Evolutionary conservation across 2,888 invertebrate species (phyloP).

Genomic region (Syrista parreyssii): DNA sequence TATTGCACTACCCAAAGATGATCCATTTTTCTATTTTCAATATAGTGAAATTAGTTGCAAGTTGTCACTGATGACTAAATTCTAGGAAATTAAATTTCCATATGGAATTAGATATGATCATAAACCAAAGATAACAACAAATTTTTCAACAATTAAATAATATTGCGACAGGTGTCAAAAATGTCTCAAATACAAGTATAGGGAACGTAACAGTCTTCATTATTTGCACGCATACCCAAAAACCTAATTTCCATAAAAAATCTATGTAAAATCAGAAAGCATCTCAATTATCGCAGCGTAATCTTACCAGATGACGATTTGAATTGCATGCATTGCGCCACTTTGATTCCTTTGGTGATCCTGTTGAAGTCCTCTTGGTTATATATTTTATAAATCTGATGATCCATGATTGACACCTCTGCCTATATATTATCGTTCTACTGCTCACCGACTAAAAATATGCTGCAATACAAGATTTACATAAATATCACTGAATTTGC

Average conservation of each 20-base stretch:
- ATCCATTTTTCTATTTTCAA: neutral
- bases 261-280: neutral
- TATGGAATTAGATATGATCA: neutral
- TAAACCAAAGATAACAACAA: neutral
- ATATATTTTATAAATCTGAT: slow-evolving; percentile 67
- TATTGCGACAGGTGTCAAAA: neutral
- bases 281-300: neutral
- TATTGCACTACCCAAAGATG: neutral
- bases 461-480: neutral
- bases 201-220: neutral
- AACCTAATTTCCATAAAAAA: no score
- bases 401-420: slow-evolving; percentile 40
- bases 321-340: slow-evolving; percentile 72
- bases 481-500: neutral
- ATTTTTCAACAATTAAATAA: neutral
- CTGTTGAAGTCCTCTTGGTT: slow-evolving; percentile 69
- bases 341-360: slow-evolving; percentile 69
- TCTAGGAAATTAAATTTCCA: neutral
- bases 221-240: no score
- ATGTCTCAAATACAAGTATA: neutral
- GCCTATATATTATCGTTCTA: neutral
- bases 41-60: neutral
- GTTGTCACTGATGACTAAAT: neutral
- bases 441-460: neutral
- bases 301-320: slow-evolving; percentile 68